Evolutionary conservation across 2,113 vertebrate genomes (phyloP), one percentile per base, ranked within the genome.

Genomic region (Neoarius graeffei): DNA sequence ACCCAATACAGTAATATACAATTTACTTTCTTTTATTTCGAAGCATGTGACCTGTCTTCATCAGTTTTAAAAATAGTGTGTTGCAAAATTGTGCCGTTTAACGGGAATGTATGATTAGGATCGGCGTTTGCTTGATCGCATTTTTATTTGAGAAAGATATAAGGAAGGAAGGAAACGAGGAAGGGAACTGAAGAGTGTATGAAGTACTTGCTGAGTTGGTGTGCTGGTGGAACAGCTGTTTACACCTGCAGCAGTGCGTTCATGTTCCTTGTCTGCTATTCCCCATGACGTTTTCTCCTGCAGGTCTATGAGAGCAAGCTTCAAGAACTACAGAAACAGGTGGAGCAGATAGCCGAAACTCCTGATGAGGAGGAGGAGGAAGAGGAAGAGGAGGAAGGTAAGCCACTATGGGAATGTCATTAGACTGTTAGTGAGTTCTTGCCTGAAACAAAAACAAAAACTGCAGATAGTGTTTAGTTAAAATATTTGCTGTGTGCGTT

Each of bases 251-350:
- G 84, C 59, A 19, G 14, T 67, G 27, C 81, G 81, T 85, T 88
- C 71, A 89, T 88, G 30, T 42, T 80, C 50, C n/a, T 27, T 89
- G 57, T 90, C 60, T 91, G 71, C 64, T 85, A 81, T 90, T 87
- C 93, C 90, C 89, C 80, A 42, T 91, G 77, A 93, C 90, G 93
- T 91, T 88, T 86, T 95, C 90, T 96, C 90, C 92, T 71, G 15
- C 96, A 99, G 98, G 98, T 97, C 90, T 99, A 99, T 91, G 98
- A 99, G 94, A 99, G 97, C 91, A 99, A 98, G 87, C 94, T 99
- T 87, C 97, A 99, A 93, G 98, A 98, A 90, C 96, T 99, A 71
- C 98, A 99, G 96, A 99, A 97, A 94, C 98, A 99, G 92, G 98
- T 99, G 7, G 98, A 99, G 25, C 92, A 98, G 79, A 95, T 96